Evolutionary conservation across 2,797 vertebrate species (phyloP), one percentile per base, ranked within the genome.

Genomic region (Sebastes minor): DNA sequence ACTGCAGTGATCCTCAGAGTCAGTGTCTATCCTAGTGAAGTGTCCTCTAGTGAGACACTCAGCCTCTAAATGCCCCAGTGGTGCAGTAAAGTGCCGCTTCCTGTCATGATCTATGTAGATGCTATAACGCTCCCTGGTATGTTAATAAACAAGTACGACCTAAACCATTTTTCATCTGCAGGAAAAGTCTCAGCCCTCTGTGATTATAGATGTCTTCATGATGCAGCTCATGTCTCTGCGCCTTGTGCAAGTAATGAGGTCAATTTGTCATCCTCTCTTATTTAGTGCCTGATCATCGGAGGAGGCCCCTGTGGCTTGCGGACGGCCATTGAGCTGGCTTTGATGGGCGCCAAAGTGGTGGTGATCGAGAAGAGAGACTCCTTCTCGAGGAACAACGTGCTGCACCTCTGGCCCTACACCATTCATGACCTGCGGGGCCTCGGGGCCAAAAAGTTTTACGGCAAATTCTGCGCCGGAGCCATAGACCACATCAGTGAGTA

Each of bases 401-500:
- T 99, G 30, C 99, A 99, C 80, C 96, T 99, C 30, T 99, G 99
- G 99, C 98, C 99, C 0, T 99, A 96, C 85, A 99, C 99, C 80
- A 99, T 99, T 84, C 98, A 99, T 0, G 99, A 99, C 89, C 97
- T 99, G 28, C 95, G 98, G 16, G 95, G 96, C 56, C 95, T 99
- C 5, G 99, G 98, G 72, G 98, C 98, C 74, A 99, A 99, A 95
- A 99, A 99, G 86, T 99, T 99, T 89, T 97, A 97, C 0, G 99
- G 99, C 10, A 99, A 99, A 91, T 99, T 99, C 94, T 99, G 99
- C 25, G 99, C 97, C 0, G 99, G 99, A 42, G 96, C 99, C 79
- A 99, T 99, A 16, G 97, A 99, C 93, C 99, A 99, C 81, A 99
- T 99, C 92, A 99, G 99, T 99, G 92, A 98, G 98, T 97, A 84